Base-by-base conservation (phyloP, 2,113 vertebrate genomes). In the Gambusia affinis region DNA sequence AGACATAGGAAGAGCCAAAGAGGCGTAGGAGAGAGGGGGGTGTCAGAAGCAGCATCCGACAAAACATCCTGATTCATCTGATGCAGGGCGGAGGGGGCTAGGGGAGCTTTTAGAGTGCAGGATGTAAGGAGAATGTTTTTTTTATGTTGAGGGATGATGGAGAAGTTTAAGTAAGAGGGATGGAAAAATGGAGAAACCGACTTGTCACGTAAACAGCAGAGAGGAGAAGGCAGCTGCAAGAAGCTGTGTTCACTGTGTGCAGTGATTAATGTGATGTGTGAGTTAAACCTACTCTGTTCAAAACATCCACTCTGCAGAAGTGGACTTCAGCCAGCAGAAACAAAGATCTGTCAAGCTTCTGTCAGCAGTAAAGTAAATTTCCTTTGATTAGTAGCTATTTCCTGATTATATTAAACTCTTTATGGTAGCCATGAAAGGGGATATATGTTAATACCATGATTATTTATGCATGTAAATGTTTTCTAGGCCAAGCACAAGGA, bases 31-130 rank as follows among this genome's bases (percentile, higher is more conserved):
- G 57, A 73, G 42, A 14, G 35, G 35, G 8, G 33, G 35, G 35
- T 37, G 37, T 2, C 7, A 14, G 67, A 64, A 33, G n/a, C n/a
- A n/a, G 27, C 39, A 82, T 78, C 60, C 3, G 4, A 83, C 72
- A 91, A 88, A 92, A 92, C 91, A 93, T 92, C 90, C 92, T 88
- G 91, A 71, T 61, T 73, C 33, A 66, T 88, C 79, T 31, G 64
- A 80, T 35, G 47, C 66, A 64, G 61, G 85, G 77, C 82, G 70
- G 66, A 64, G 44, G 44, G 15, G 27, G 27, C 70, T 65, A 62
- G 39, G 39, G 39, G 42, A 67, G 61, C 79, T 75, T 57, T 69
- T 33, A 85, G 33, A 81, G 62, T 63, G 80, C 85, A 90, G 92
- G 90, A 93, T 90, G 84, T 69, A 64, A 74, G 37, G 63, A 86